Percentiles rank a stretch among this genome's conserved stretches.
Evolutionary conservation across 2,113 vertebrate genomes (phyloP).

Genomic region (Heptranchias perlo): DNA sequence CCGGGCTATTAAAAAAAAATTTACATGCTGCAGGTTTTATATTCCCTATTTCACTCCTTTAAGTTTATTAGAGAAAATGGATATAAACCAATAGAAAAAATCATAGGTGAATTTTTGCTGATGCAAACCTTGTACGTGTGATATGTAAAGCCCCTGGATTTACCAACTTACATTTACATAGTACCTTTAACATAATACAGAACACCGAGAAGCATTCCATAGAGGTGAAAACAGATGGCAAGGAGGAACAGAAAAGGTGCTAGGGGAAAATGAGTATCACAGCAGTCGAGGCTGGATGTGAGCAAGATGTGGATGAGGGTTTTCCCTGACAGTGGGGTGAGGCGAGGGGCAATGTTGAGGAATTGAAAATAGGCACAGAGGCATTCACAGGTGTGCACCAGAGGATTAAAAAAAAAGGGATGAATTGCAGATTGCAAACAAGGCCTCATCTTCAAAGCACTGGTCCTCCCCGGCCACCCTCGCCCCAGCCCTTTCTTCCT

Average conservation of each 20-base stretch:
- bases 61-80: not conserved
- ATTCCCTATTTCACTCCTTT: not conserved
- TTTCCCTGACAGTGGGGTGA: not conserved
- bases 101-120: not conserved
- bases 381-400: not conserved
- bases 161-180: not conserved
- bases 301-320: not conserved
- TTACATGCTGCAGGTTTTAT: not conserved
- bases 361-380: not conserved
- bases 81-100: not conserved
- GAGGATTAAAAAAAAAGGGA: not conserved
- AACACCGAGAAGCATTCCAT: not conserved
- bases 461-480: not conserved
- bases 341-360: not conserved
- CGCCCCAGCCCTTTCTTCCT: not conserved
- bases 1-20: not conserved
- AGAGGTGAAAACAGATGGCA: not conserved
- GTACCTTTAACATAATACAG: not conserved
- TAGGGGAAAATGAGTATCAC: not conserved
- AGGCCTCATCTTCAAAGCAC: not conserved
- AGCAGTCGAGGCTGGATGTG: not conserved
- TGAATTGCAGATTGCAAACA: not conserved
- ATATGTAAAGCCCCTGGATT: too few relatives aligned
- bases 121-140: not conserved
- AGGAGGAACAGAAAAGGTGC: not conserved